Conservation (phyloP, 30 jellyfish, hydroid and myxozoan genomes). For the Rhopilema esculentum region DNA sequence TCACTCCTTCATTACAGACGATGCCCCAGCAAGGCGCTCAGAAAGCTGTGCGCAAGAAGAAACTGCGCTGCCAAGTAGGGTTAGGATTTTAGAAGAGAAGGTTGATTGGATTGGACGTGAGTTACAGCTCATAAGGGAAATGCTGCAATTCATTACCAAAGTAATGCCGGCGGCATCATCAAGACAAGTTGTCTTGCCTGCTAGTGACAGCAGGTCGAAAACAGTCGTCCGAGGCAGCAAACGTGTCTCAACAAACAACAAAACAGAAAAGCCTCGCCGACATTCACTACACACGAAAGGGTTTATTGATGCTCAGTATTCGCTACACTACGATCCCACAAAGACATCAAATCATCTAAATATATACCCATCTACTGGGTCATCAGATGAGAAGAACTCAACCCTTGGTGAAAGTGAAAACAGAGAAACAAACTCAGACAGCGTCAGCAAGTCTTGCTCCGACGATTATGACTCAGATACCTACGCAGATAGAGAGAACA, state of each 20-base stretch:
- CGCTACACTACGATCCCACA: not conserved
- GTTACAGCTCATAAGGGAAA: constrained; percentile 50
- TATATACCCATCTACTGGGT: constrained; percentile 12
- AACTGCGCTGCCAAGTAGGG: constrained; percentile 24
- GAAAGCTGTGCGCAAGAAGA: constrained; percentile 10
- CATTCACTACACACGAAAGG: not conserved
- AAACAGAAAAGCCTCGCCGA: not conserved
- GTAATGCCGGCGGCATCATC: constrained; percentile 8
- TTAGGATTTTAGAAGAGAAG: constrained; percentile 43
- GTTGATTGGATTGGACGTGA: constrained; percentile 51
- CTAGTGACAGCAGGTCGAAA: not conserved
- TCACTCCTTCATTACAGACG: constrained; percentile 19
- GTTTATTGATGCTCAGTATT: not conserved
- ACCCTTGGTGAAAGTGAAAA: constrained; percentile 14
- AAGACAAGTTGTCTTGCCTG: not conserved
- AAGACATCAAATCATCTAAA: not conserved
- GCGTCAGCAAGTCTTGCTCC: constrained; percentile 38
- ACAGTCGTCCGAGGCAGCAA: not conserved
- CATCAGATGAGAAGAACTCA: constrained; percentile 29
- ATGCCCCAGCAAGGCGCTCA: not conserved
- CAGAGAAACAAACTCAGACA: constrained; percentile 42
- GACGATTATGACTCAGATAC: constrained; percentile 37
- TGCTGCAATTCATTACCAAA: constrained; percentile 35
- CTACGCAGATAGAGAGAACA: constrained; percentile 17
- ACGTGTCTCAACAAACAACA: not conserved